Evolutionary conservation across 2,113 vertebrate species (phyloP), one percentile per base, ranked within the genome.

Genomic region (Taxidea taxus): DNA sequence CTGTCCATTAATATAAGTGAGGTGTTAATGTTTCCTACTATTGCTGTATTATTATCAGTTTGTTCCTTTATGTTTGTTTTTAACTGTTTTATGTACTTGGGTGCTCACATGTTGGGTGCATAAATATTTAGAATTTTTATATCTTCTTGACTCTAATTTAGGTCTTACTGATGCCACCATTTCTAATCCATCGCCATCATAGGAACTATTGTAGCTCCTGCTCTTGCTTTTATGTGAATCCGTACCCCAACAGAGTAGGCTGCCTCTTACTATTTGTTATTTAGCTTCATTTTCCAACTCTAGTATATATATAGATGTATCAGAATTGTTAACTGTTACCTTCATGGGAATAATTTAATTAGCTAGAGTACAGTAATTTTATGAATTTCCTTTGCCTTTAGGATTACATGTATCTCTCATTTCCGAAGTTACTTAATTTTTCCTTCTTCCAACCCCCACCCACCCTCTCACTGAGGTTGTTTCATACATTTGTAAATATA

Each of bases 371-470:
- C 1, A 47, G 0, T 56, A 2, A 6, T 83, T 66, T 66, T 29
- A 7, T 23, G 15, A 84, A 21, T 4, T 29, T 27, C 2, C 0
- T 44, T 84, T 84, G 2, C n/a, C 29, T 44, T 75, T 51, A n/a
- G 6, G 68, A 39, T 66, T 66, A 34, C n/a, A 47, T 37, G 47
- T 14, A 2, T 34, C 37, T 18, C 6, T 25, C 60, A 56, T 66
- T 90, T 68, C 37, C 44, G 77, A 37, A 77, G 29, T 37, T 54
- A 44, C 1, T 23, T 51, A n/a, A 7, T 47, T 47, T 37, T 7
- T 18, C 37, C 29, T 16, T 56, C 3, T 54, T 29, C 54, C 4
- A 3, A 1, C 7, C 3, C 1, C 49, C 3, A 3, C 34, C 39
- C 23, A 42, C 23, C 39, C 29, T 20, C 20, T 54, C 66, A 44